Conservation (phyloP, 2,888 invertebrate species). For the Slavum lentiscoides region DNA sequence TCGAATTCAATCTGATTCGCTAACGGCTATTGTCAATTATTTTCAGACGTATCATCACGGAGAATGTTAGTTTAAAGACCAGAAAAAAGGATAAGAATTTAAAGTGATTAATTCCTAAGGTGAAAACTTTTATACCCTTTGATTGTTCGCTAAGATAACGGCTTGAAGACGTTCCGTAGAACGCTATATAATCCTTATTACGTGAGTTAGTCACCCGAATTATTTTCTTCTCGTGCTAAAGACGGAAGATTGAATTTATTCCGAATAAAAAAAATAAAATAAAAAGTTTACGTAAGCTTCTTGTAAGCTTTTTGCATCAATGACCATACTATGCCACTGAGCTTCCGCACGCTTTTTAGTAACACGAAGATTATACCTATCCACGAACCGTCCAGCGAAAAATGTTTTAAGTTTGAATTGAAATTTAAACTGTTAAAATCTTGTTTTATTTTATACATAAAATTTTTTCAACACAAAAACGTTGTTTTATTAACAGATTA, state of each 20-base stretch:
- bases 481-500: background rate
- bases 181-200: conserved; percentile 32
- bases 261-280: background rate
- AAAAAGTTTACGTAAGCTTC: conserved; percentile 22
- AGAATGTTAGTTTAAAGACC: background rate
- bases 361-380: conserved; percentile 16
- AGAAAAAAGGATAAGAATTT: conserved; percentile 9
- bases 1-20: background rate
- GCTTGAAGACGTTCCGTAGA: conserved; percentile 7
- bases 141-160: conserved; percentile 27
- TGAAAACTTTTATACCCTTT: conserved; percentile 40
- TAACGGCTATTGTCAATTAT: background rate
- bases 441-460: background rate
- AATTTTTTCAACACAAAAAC: background rate
- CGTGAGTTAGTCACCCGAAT: conserved; percentile 30
- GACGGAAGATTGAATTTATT: conserved; percentile 16
- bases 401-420: conserved; percentile 16
- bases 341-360: background rate
- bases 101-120: conserved; percentile 18
- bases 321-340: background rate
- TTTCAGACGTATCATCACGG: background rate
- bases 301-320: conserved; percentile 13
- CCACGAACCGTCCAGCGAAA: conserved; percentile 3
- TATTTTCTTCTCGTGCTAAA: conserved; percentile 18
- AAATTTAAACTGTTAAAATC: conserved; percentile 5